Evolutionary conservation across 2,797 vertebrate genomes (phyloP), one percentile per base, ranked within the genome.

Genomic region (Rhinatrema bivittatum): DNA sequence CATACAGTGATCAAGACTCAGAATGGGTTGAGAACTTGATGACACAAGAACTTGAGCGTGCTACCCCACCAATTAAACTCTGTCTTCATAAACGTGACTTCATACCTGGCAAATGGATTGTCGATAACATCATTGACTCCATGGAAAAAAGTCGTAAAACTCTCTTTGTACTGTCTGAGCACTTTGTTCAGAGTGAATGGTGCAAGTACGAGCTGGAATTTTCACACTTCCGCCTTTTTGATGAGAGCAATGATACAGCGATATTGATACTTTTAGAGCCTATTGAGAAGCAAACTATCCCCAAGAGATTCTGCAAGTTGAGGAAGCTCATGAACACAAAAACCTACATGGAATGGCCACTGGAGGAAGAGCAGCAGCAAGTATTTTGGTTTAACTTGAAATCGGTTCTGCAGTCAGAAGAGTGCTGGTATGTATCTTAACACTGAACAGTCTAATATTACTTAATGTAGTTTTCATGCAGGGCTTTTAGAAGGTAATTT

Each of bases 151-250:
- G 90, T 56, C 75, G 59, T 20, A 83, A 78, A 5, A 88, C 88
- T 0, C 43, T 93, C 32, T 93, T 93, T 20, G 53, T 93, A 55
- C 79, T 93, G 4, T 91, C 89, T 0, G 70, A 88, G 44, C 87
- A 87, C 53, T 93, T 93, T 15, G 85, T 93, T 31, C 69, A 41
- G 46, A 91, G 88, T 0, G 89, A 91, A 46, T 93, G 90, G 90
- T 93, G 90, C 62, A 88, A 83, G 17, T 91, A 91, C 0, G 89
- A 93, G 42, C 74, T 93, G 55, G 89, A 93, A 60, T 91, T 89
- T 74, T 90, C 87, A 1, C 88, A 93, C 32, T 91, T 91, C 49
- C 80, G 86, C 30, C 79, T 93, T 24, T 87, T 91, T 5, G 84
- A 87, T 1, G 85, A 87, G 59, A 74, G 78, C 45, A 65, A 82